Percentiles rank a stretch among this genome's conserved stretches.
Conservation (phyloP, 2,888 invertebrate genomes). For the Palloptera scutellata region DNA sequence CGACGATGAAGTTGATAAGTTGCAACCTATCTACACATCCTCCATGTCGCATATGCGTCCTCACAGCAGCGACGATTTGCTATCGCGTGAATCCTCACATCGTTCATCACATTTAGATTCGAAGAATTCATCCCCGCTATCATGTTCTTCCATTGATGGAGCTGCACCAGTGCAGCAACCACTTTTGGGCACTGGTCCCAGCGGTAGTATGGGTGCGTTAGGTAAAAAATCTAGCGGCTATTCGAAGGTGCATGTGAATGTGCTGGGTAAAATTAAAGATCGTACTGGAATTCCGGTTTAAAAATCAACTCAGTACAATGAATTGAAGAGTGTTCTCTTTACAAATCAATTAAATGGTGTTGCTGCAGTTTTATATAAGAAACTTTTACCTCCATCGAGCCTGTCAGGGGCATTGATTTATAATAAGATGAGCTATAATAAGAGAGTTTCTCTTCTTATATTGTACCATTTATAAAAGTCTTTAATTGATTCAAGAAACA, state of each 20-base stretch:
- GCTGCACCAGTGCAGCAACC: slow-evolving; percentile 36
- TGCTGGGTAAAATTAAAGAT: slow-evolving; percentile 64
- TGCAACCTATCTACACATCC: slow-evolving; percentile 53
- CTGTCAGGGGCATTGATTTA: too few relatives aligned
- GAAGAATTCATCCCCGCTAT: slow-evolving; percentile 61
- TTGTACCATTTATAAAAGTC: too few relatives aligned
- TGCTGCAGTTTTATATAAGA: too few relatives aligned
- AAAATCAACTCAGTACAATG: slow-evolving; percentile 7
- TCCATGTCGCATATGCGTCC: slow-evolving; percentile 51
- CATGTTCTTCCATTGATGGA: slow-evolving; percentile 50
- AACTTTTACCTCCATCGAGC: too few relatives aligned
- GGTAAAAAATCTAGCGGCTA: slow-evolving; percentile 56
- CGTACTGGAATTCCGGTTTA: slow-evolving; percentile 64
- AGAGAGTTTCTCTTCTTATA: too few relatives aligned
- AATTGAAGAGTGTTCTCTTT: background rate
- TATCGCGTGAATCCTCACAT: slow-evolving; percentile 51
- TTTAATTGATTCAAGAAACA: too few relatives aligned
- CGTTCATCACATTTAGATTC: slow-evolving; percentile 47
- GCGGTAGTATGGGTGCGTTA: slow-evolving; percentile 40
- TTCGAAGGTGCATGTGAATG: slow-evolving; percentile 63
- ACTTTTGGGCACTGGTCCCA: slow-evolving; percentile 31
- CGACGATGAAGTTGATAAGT: slow-evolving; percentile 78
- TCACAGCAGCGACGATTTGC: slow-evolving; percentile 52
- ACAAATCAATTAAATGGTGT: background rate
- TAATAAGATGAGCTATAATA: too few relatives aligned